Evolutionary conservation across 35 echinoderm and acorn worm species (phyloP).

Genomic region (Heliocidaris erythrogramma): DNA sequence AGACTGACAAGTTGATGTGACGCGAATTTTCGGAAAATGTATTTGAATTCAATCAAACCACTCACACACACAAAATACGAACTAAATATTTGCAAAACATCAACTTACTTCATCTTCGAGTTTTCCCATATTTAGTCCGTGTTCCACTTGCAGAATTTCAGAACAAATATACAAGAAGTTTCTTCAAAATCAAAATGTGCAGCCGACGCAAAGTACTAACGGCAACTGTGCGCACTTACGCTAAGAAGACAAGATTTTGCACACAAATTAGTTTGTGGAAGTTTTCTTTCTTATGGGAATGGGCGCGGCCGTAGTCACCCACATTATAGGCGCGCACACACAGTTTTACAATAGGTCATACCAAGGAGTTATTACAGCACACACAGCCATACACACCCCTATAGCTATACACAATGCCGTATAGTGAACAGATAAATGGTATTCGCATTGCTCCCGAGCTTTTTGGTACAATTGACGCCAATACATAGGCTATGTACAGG

Average conservation of each 20-base stretch:
- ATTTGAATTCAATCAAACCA: background rate
- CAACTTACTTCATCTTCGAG: background rate
- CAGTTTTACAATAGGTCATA: background rate
- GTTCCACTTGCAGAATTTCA: background rate
- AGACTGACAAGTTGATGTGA: too few relatives aligned
- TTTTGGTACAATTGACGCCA: background rate
- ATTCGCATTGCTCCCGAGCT: background rate
- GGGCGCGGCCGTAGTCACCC: background rate
- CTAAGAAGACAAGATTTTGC: background rate
- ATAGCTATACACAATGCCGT: background rate
- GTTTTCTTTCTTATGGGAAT: background rate
- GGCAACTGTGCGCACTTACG: background rate
- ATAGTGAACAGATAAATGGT: background rate
- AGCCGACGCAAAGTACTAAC: background rate
- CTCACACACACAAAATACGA: background rate
- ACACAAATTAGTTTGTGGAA: background rate
- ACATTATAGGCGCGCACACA: background rate
- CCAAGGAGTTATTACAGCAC: background rate
- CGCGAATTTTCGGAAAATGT: too few relatives aligned
- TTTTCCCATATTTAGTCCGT: background rate
- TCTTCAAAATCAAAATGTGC: background rate
- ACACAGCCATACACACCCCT: background rate
- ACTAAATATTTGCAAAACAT: background rate
- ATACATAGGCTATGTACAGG: too few relatives aligned
- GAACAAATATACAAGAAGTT: background rate